A percentile compares a stretch with the other conserved stretches of the same genome.
Conservation (phyloP, 2,888 invertebrate genomes). For the Mythimna ferrago region DNA sequence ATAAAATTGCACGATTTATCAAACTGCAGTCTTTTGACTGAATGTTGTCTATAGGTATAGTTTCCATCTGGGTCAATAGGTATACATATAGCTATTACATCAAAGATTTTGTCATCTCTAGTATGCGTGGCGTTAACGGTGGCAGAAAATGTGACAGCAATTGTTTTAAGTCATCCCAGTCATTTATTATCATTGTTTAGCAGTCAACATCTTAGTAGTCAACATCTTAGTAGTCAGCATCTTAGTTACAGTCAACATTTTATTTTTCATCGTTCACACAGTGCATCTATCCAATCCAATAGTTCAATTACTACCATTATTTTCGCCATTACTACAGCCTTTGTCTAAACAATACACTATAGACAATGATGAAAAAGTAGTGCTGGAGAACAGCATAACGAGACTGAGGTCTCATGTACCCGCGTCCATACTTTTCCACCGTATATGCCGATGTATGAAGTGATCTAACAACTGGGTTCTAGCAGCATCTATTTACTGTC, state of each 20-base stretch:
- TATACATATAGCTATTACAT: not conserved
- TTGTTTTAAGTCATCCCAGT: not conserved
- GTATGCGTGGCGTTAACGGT: too few relatives aligned
- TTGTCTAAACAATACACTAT: not conserved
- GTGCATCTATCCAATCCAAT: not conserved
- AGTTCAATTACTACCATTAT: not conserved
- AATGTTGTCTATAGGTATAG: not conserved
- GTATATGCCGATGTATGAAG: constrained; percentile 1
- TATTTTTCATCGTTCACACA: too few relatives aligned
- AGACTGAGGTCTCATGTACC: not conserved
- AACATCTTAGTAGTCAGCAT: too few relatives aligned
- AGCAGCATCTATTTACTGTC: not conserved
- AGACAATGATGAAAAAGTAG: not conserved
- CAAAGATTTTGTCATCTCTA: not conserved
- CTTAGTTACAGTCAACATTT: too few relatives aligned
- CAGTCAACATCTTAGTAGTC: too few relatives aligned
- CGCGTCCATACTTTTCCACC: constrained; percentile 7
- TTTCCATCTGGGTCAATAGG: not conserved
- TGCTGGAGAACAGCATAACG: constrained; percentile 5
- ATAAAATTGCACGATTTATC: not conserved
- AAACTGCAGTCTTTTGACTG: not conserved
- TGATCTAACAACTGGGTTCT: not conserved
- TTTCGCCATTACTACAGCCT: not conserved
- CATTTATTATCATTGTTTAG: not conserved
- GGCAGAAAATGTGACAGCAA: not conserved